Conservation (phyloP, 2,888 invertebrate genomes). For the Carterocephalus palaemon region DNA sequence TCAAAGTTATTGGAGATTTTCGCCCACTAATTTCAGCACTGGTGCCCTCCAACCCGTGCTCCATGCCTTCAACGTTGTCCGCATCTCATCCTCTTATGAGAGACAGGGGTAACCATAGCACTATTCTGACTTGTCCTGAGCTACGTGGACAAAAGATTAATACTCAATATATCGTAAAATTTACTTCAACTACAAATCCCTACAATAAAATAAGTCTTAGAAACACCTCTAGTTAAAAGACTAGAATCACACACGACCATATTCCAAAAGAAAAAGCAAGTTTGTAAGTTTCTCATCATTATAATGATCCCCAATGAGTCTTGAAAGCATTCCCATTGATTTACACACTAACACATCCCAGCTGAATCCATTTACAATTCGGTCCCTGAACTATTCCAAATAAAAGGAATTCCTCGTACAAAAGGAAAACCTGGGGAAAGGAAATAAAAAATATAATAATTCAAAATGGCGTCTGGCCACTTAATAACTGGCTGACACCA, state of each 20-base stretch:
- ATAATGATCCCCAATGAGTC: slow-evolving; percentile 45
- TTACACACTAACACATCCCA: slow-evolving; percentile 48
- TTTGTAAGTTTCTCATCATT: slow-evolving; percentile 18
- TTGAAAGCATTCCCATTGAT: slow-evolving; percentile 46
- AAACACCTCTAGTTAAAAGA: too few species aligned
- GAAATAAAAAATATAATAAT: slow-evolving; percentile 75
- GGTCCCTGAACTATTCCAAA: slow-evolving; percentile 68
- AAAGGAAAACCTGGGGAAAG: slow-evolving; percentile 67
- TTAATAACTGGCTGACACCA: slow-evolving; percentile 80
- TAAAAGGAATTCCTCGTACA: slow-evolving; percentile 70
- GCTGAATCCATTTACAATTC: slow-evolving; percentile 60
- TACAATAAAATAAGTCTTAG: too few species aligned
- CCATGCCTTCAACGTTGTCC: too few species aligned
- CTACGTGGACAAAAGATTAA: too few species aligned
- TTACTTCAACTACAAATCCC: too few species aligned
- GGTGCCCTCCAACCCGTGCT: too few species aligned
- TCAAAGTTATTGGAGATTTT: too few species aligned
- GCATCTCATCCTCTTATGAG: too few species aligned
- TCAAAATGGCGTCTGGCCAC: slow-evolving; percentile 79
- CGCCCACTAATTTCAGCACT: too few species aligned
- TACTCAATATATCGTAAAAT: too few species aligned
- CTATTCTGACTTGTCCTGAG: too few species aligned
- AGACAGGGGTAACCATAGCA: too few species aligned
- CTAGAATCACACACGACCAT: background rate
- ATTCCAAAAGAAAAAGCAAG: background rate